phyloP scores from a whole-genome alignment of 2,888 invertebrate genomes.

The Notodonta dromedarius region DNA sequence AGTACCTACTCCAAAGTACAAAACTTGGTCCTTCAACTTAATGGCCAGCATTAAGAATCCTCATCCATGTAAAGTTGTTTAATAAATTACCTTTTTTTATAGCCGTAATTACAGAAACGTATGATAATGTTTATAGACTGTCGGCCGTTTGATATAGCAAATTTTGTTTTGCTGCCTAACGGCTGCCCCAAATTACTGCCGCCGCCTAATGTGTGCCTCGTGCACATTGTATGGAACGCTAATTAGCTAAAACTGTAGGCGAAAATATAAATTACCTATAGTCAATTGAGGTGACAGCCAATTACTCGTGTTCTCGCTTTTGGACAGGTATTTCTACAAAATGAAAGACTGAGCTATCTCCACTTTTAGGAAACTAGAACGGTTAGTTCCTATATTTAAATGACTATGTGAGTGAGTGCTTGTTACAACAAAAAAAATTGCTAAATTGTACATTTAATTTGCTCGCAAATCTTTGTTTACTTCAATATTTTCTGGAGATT shows the following conservation, averaged over 20 bases:
- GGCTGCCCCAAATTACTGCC: conserved; percentile 34
- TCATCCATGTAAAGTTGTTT: not conserved
- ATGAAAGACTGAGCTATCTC: too few relatives aligned
- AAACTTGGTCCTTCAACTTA: not conserved
- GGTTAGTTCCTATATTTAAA: too few relatives aligned
- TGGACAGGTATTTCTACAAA: conserved; percentile 3
- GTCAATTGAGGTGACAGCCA: conserved; percentile 15
- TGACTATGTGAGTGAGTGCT: too few relatives aligned
- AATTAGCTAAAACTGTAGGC: conserved; percentile 26
- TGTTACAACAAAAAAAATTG: too few relatives aligned
- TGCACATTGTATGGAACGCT: conserved; percentile 21
- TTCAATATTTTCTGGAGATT: too few relatives aligned
- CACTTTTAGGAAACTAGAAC: too few relatives aligned
- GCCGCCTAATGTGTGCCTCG: conserved; percentile 20
- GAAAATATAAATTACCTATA: conserved; percentile 26
- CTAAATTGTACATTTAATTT: too few relatives aligned
- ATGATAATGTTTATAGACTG: conserved; percentile 22
- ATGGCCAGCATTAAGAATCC: not conserved
- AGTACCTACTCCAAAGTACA: too few relatives aligned
- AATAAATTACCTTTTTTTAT: not conserved
- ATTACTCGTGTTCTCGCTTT: conserved; percentile 14
- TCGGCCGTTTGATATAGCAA: conserved; percentile 27
- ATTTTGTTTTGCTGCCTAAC: conserved; percentile 28
- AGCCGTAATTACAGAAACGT: conserved; percentile 18
- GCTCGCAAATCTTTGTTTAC: too few relatives aligned